phyloP scores from a whole-genome alignment of 2,113 vertebrate genomes.

The Condylura cristata region DNA sequence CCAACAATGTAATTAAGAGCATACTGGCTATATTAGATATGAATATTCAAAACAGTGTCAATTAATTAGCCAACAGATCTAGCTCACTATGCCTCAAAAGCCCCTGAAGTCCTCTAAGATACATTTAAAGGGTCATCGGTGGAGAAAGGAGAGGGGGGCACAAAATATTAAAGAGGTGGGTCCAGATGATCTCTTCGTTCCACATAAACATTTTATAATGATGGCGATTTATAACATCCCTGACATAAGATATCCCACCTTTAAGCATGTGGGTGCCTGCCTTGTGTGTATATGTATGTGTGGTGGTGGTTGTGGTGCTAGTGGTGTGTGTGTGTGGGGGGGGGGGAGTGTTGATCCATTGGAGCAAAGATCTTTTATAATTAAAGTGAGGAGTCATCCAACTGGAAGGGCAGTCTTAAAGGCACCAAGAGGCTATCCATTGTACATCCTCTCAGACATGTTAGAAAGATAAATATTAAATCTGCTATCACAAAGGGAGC shows the following conservation, averaged over 20 bases:
- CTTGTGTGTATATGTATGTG: neutral
- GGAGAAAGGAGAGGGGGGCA: constrained; percentile 80
- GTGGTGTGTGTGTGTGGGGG: neutral
- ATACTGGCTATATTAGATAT: constrained; percentile 96
- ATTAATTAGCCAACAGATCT: constrained; percentile 97
- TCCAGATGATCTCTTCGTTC: constrained; percentile 84
- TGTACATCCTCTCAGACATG: constrained; percentile 93
- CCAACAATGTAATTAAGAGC: constrained; percentile 99
- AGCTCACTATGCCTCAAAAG: constrained; percentile 89
- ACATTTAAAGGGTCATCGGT: constrained; percentile 93
- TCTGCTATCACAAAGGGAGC: constrained; percentile 99
- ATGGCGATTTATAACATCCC: constrained; percentile 86
- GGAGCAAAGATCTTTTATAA: constrained; percentile 82
- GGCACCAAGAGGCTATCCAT: constrained; percentile 92
- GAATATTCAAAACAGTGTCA: constrained; percentile 99
- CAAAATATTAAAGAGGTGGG: constrained; percentile 88
- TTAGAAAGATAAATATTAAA: constrained; percentile 99
- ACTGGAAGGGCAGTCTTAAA: constrained; percentile 86
- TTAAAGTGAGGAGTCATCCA: constrained; percentile 82
- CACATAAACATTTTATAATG: constrained; percentile 88
- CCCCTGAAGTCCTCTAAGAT: constrained; percentile 92
- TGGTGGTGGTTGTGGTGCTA: neutral
- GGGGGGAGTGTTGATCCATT: constrained; percentile 49
- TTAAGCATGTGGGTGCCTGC: constrained; percentile 65
- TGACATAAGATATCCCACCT: constrained; percentile 81